phyloP scores from a whole-genome alignment of 2,888 invertebrate species.

The Spisula subtruncata region DNA sequence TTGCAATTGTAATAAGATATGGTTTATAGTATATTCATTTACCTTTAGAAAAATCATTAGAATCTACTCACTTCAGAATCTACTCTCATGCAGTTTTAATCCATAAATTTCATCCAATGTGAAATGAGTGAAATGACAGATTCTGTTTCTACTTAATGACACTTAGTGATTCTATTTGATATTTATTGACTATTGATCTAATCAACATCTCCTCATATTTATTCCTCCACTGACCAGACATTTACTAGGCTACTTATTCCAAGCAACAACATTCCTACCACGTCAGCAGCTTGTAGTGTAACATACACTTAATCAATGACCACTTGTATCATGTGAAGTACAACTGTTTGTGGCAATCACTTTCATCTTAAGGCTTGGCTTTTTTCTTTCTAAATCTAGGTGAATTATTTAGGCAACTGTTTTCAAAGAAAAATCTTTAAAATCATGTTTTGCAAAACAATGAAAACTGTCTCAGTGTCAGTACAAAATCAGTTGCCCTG shows the following conservation, averaged over 20 bases:
- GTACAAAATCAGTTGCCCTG: no score
- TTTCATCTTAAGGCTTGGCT: no score
- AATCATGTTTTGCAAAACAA: no score
- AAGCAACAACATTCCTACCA: slow-evolving; percentile 25
- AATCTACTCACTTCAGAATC: not conserved
- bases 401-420: no score
- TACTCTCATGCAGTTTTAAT: not conserved
- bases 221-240: not conserved
- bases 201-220: not conserved
- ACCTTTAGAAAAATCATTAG: not conserved
- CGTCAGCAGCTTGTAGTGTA: not conserved
- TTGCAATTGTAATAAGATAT: not conserved
- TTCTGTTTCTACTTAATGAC: not conserved
- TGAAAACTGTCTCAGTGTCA: no score
- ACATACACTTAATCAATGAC: not conserved
- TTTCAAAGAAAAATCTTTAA: no score
- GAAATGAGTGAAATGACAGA: not conserved
- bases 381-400: no score
- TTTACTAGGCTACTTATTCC: not conserved
- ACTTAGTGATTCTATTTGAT: not conserved
- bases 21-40: not conserved
- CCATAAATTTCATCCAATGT: not conserved
- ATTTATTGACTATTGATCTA: slow-evolving; percentile 20
- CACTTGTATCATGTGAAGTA: no score
- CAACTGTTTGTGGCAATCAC: no score